Base-by-base conservation (phyloP, 2,113 vertebrate genomes). In the Cyphomyrus discorhynchus region DNA sequence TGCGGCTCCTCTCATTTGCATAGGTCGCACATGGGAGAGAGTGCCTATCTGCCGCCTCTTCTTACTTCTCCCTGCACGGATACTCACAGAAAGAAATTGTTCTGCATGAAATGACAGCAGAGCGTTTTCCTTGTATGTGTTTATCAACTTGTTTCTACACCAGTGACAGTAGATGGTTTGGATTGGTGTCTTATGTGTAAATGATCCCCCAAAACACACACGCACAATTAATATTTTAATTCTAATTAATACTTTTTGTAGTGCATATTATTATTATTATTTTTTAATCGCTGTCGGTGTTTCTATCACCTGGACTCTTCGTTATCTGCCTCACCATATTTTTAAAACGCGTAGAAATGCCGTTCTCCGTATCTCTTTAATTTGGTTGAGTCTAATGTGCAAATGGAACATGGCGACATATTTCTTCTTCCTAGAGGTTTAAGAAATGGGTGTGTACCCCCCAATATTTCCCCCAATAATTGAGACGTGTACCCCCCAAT, bases 1-100 rank as follows among this genome's bases (percentile, higher is more conserved):
- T 56, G 45, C n/a, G 56, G 58, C n/a, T 45, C 45, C 21, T 77
- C 84, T 77, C 88, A 88, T 92, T 92, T 93, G 90, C 92, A 90
- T 91, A 89, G n/a, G 52, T 15, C 15, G 88, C 66, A 70, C 15
- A 11, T 15, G 88, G 13, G 52, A 45, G 47, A 27, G 85, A 52
- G 27, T 6, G 31, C n/a, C 17, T 45, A 35, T 24, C 49, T 53
- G 46, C 88, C n/a, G 50, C 31, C 13, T 53, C 27, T 52, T 49
- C 47, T 49, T 86, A 49, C 47, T 21, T 52, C 46, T 49, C 88
- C 46, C 49, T 66, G 27, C n/a, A 31, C 31, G 3, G 70, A 45
- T 39, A n/a, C 27, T 21, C 17, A 52, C 88, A 24, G 3, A 82
- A 15, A 39, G 9, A 9, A 62, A 45, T 42, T 53, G 85, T 86